These are phyloP conservation scores for Lacanobia wlatinum DNA, from an alignment of 2,888 invertebrate species.

Conservation along the genomic window DNA sequence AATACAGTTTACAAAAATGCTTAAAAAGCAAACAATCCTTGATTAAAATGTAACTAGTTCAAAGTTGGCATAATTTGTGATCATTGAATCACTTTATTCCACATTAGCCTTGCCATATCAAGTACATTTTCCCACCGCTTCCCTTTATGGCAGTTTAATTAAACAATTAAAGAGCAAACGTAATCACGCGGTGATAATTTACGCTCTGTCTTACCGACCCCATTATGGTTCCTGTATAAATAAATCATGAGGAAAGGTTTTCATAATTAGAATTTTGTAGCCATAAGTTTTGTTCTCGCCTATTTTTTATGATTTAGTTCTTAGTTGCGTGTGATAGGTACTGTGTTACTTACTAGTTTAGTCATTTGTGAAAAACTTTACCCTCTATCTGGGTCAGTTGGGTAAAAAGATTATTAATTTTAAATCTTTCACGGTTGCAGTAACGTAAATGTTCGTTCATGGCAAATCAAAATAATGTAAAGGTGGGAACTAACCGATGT, in stretches of 20 bases:
- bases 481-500: too few relatives aligned
- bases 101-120: neutral
- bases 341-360: neutral
- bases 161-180: constrained; percentile 11
- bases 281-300: neutral
- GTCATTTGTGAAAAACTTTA: neutral
- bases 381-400: too few relatives aligned
- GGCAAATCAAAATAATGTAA: too few relatives aligned
- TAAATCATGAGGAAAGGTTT: constrained; percentile 24
- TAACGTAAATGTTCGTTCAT: too few relatives aligned
- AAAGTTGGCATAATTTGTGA: neutral
- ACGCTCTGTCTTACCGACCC: neutral
- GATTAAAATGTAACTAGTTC: neutral
- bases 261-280: neutral
- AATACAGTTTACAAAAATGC: too few relatives aligned
- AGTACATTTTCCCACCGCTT: neutral
- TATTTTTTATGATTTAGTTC: neutral
- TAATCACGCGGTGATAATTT: constrained; percentile 20
- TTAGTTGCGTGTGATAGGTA: neutral
- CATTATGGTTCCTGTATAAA: constrained; percentile 10
- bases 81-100: neutral
- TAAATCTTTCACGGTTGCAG: too few relatives aligned
- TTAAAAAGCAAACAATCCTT: too few relatives aligned
- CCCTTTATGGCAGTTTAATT: constrained; percentile 1
- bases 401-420: too few relatives aligned